These are phyloP conservation scores for Drosophila mayaguana DNA, from an alignment of 2,888 invertebrate genomes.

Conservation along the genomic window DNA sequence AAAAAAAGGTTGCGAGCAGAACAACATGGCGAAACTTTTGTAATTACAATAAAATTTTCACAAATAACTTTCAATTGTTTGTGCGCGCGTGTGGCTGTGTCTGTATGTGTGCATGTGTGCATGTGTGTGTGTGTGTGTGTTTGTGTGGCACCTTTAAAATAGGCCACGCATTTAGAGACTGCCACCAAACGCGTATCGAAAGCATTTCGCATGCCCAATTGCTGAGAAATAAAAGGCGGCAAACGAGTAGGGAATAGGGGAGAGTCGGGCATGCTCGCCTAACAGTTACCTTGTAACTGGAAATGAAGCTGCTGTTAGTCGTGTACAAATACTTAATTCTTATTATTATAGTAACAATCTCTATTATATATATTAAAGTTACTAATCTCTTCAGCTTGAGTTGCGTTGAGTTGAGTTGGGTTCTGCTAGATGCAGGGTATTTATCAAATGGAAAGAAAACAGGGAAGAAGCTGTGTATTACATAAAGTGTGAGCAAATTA, in stretches of 20 bases:
- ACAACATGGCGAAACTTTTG: constrained; percentile 76
- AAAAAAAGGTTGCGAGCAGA: constrained; percentile 39
- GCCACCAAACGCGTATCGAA: constrained; percentile 41
- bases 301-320: too few relatives aligned
- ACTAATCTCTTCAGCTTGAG: too few relatives aligned
- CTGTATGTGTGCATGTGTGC: background rate
- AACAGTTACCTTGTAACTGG: background rate
- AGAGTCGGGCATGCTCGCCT: background rate
- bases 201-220: constrained; percentile 39
- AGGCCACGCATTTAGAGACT: constrained; percentile 17
- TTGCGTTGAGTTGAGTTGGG: too few relatives aligned
- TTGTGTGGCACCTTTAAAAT: constrained; percentile 40
- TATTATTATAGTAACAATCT: too few relatives aligned
- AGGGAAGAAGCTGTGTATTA: constrained; percentile 43
- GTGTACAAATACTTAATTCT: too few relatives aligned
- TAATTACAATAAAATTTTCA: constrained; percentile 80
- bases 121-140: constrained; percentile 3
- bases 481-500: constrained; percentile 51
- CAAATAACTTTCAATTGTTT: constrained; percentile 78
- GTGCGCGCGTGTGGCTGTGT: constrained; percentile 24
- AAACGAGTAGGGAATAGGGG: background rate
- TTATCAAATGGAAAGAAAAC: constrained; percentile 71
- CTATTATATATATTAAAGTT: too few relatives aligned
- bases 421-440: background rate
- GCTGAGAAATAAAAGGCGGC: background rate